A percentile compares a stretch with the other conserved stretches of the same genome.
These are phyloP conservation scores for Penaeus japonicus DNA, from an alignment of 1,140 invertebrate species.

Conservation along the genomic window DNA sequence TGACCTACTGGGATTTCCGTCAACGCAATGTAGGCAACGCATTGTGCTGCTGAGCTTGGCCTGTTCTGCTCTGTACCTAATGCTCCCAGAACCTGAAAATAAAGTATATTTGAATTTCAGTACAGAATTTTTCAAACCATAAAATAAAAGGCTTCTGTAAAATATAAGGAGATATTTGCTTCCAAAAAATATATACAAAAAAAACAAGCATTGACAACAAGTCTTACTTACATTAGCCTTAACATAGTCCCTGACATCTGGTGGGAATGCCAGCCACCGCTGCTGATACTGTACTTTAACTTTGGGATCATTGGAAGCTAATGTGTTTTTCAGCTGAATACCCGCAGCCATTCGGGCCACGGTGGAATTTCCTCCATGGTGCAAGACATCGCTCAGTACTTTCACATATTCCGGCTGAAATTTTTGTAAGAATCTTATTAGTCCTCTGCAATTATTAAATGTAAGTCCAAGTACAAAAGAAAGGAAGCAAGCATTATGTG, in stretches of 20 bases:
- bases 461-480: constrained; percentile 27
- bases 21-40: constrained; percentile 97
- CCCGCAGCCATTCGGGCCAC: constrained; percentile 98
- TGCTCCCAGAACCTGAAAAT: constrained; percentile 82
- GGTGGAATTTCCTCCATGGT: constrained; percentile 85
- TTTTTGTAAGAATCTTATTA: neutral
- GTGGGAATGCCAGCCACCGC: constrained; percentile 88
- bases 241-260: constrained; percentile 85
- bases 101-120: constrained; percentile 34
- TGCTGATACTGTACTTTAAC: constrained; percentile 86
- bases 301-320: constrained; percentile 93
- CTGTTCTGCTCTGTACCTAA: constrained; percentile 94
- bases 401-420: constrained; percentile 87
- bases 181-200: neutral
- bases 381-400: constrained; percentile 90
- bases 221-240: constrained; percentile 91
- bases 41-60: constrained; percentile 97
- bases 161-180: neutral
- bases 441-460: neutral
- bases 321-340: constrained; percentile 96
- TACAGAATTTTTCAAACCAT: too few relatives aligned
- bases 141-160: too few relatives aligned
- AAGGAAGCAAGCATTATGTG: neutral
- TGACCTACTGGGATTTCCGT: constrained; percentile 84
- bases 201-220: neutral